Conservation (phyloP, 2,888 invertebrate genomes). For the Watsonalla binaria region DNA sequence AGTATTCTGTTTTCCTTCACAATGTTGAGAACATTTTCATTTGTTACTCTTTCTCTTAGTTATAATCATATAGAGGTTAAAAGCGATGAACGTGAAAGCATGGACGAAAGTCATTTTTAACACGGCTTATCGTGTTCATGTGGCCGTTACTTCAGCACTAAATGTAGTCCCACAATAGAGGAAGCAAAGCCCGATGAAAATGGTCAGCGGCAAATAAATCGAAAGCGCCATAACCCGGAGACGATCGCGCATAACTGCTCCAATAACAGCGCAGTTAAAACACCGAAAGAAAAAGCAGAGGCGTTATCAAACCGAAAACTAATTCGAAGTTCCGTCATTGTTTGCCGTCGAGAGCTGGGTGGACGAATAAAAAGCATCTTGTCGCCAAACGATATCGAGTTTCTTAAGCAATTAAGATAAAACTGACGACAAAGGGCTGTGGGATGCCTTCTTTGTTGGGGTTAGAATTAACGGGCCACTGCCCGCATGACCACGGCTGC, state of each 20-base stretch:
- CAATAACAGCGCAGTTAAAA: slow-evolving; percentile 54
- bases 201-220: slow-evolving; percentile 38
- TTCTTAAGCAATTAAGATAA: slow-evolving; percentile 77
- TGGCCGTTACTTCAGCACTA: slow-evolving; percentile 11
- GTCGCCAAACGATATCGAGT: slow-evolving; percentile 74
- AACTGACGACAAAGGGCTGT: slow-evolving; percentile 64
- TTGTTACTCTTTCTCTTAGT: no score
- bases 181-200: slow-evolving; percentile 21
- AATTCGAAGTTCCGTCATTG: slow-evolving; percentile 72
- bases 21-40: no score
- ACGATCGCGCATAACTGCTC: slow-evolving; percentile 46
- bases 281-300: slow-evolving; percentile 39
- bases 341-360: slow-evolving; percentile 55
- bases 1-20: no score
- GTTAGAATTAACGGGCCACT: slow-evolving; percentile 56
- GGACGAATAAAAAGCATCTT: slow-evolving; percentile 71
- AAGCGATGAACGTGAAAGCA: not conserved
- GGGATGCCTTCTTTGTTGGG: slow-evolving; percentile 49
- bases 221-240: slow-evolving; percentile 40
- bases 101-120: not conserved
- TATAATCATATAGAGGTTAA: not conserved
- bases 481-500: slow-evolving; percentile 39
- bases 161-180: slow-evolving; percentile 17
- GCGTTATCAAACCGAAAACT: slow-evolving; percentile 68
- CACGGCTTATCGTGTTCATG: slow-evolving; percentile 14